Evolutionary conservation across 2,113 vertebrate genomes (phyloP).

Genomic region (Crotalus viridis): DNA sequence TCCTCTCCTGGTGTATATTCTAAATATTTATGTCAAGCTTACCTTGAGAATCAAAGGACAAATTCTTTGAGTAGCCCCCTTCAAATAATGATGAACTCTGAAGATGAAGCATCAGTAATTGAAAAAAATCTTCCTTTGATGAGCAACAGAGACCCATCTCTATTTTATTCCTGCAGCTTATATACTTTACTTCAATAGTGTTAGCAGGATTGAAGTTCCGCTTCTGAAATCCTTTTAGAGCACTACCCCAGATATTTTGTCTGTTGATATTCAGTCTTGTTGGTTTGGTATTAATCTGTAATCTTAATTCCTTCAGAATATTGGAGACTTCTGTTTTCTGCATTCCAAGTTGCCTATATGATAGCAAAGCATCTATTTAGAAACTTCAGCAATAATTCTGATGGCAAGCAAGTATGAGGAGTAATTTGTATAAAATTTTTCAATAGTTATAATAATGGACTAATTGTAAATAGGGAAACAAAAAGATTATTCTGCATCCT

Average conservation of each 20-base stretch:
- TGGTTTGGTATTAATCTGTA: slow-evolving; percentile 71
- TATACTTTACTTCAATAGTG: slow-evolving; percentile 77
- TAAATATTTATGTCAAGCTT: slow-evolving; percentile 8
- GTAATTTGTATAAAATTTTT: not conserved
- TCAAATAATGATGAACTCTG: slow-evolving; percentile 76
- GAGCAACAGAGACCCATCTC: slow-evolving; percentile 45
- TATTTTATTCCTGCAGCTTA: slow-evolving; percentile 52
- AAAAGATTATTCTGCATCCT: not conserved
- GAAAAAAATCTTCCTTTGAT: slow-evolving; percentile 72
- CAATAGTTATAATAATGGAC: not conserved
- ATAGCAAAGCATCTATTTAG: not conserved
- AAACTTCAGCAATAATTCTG: not conserved
- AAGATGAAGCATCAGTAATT: slow-evolving; percentile 71
- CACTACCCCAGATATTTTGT: slow-evolving; percentile 75
- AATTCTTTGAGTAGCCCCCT: slow-evolving; percentile 74
- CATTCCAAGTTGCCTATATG: slow-evolving; percentile 68
- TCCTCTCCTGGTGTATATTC: not conserved
- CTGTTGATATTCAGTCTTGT: slow-evolving; percentile 73
- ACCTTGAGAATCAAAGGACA: slow-evolving; percentile 78
- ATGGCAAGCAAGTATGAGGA: not conserved
- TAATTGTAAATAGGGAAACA: not conserved
- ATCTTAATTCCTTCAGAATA: slow-evolving; percentile 75
- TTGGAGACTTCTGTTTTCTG: slow-evolving; percentile 66
- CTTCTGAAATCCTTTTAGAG: slow-evolving; percentile 77
- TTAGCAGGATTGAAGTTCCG: slow-evolving; percentile 77